Evolutionary conservation across 2,113 vertebrate genomes (phyloP), one percentile per base, ranked within the genome.

Genomic region (Leptosomus discolor): DNA sequence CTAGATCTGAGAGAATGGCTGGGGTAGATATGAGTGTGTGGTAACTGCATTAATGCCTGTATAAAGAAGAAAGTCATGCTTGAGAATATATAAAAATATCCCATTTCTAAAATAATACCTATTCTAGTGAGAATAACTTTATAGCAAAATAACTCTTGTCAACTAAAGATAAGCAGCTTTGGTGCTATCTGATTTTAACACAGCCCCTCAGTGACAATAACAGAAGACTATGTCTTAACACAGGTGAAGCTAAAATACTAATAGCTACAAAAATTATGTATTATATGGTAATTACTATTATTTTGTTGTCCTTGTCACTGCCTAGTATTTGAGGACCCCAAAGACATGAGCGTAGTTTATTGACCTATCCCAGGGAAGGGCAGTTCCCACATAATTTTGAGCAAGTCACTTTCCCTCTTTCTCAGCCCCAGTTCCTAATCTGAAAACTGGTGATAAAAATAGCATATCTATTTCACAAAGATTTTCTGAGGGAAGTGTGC

Each of bases 1-100:
- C 95, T 97, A 94, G 93, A 97, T 95, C 94, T 94, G 74, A 97
- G 77, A 37, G 80, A 97, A 96, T 83, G 87, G 75, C 53, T 94
- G 88, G 60, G 85, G 82, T 96, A 87, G 56, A 78, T 92, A 74
- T 87, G 65, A 93, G 96, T 80, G 80, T 60, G 36, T 90, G 84
- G 63, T 94, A 96, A 97, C 92, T 88, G 71, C 77, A 73, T 75
- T 90, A 94, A 90, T 79, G 88, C 60, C 85, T 88, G 73, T 89
- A 73, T 74, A 90, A 97, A 90, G 53, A 75, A 83, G 36, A 95
- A 78, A 91, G 46, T 85, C 96, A 73, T 74, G 34, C 16, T 36
- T 88, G 39, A 86, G 46, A 57, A 96, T 96, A 90, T 85, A 63
- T 67, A 81, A 81, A 88, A 91, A 74, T 10, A 77, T 39, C 29